Evolutionary conservation across 1,140 invertebrate species (phyloP).

Genomic region (Scylla paramamosain): DNA sequence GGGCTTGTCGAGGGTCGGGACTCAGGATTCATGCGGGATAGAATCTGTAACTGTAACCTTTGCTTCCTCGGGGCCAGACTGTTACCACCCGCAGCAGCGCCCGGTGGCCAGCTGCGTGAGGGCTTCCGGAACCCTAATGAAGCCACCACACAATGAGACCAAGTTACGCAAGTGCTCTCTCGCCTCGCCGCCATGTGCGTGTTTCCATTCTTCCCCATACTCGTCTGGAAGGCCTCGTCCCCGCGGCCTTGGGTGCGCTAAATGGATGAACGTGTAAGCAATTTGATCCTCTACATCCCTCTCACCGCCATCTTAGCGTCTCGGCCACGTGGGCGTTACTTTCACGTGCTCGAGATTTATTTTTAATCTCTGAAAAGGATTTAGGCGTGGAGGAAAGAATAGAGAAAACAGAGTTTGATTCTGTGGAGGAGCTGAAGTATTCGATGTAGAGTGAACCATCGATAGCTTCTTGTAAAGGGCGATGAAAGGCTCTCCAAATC

Average conservation of each 20-base stretch:
- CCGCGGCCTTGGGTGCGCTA: not conserved
- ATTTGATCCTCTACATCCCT: not conserved
- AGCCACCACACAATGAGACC: not conserved
- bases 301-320: not conserved
- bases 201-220: not conserved
- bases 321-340: not conserved
- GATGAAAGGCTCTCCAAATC: not conserved
- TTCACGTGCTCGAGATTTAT: not conserved
- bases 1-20: constrained; percentile 16
- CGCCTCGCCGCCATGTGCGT: not conserved
- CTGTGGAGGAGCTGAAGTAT: not conserved
- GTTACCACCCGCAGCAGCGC: not conserved
- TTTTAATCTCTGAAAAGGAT: not conserved
- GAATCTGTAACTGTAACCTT: constrained; percentile 9
- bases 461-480: not conserved
- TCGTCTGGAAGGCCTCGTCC: not conserved
- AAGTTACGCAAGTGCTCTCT: not conserved
- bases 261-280: not conserved
- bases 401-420: not conserved
- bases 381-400: not conserved
- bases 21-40: not conserved
- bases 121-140: constrained; percentile 8
- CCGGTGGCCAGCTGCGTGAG: not conserved
- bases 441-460: constrained; percentile 21
- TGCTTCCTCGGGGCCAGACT: not conserved